A percentile compares a stretch with the other conserved stretches of the same genome.
Conservation (phyloP, 53 echinoderm and acorn worm genomes). For the Apostichopus leukothele region DNA sequence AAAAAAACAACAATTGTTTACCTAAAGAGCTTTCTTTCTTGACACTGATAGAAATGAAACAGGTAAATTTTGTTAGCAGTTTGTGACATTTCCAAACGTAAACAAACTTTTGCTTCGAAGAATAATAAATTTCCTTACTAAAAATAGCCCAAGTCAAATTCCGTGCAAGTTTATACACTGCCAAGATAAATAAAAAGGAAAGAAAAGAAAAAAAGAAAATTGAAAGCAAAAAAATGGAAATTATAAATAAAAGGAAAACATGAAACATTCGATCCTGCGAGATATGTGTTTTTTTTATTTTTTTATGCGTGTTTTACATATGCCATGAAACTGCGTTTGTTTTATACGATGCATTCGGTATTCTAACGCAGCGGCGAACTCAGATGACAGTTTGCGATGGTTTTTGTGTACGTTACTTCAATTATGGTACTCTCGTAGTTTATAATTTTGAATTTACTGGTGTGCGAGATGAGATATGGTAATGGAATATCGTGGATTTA, state of each 20-base stretch:
- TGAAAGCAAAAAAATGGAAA: not conserved
- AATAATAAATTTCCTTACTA: not conserved
- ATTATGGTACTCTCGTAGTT: conserved; percentile 1
- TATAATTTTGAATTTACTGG: conserved; percentile 15
- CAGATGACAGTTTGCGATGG: not conserved
- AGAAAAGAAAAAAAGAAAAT: not conserved
- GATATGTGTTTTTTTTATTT: not conserved
- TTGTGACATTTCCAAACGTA: not conserved
- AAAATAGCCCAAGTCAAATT: not conserved
- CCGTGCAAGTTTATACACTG: not conserved
- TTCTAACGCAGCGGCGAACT: not conserved
- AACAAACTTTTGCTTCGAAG: not conserved
- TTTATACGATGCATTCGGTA: conserved; percentile 1
- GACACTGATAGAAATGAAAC: not conserved
- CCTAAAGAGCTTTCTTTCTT: not conserved
- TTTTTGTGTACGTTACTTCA: conserved; percentile 14
- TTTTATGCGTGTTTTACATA: not conserved
- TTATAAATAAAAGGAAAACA: not conserved
- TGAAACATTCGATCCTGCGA: not conserved
- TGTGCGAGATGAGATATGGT: conserved; percentile 18
- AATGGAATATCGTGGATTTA: conserved; percentile 2
- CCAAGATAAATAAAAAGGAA: not conserved
- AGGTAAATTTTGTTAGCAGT: not conserved
- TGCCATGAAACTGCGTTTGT: conserved; percentile 3
- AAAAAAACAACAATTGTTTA: not conserved